Base-by-base conservation (phyloP, 2,888 invertebrate species). In the Erebia palarica region DNA sequence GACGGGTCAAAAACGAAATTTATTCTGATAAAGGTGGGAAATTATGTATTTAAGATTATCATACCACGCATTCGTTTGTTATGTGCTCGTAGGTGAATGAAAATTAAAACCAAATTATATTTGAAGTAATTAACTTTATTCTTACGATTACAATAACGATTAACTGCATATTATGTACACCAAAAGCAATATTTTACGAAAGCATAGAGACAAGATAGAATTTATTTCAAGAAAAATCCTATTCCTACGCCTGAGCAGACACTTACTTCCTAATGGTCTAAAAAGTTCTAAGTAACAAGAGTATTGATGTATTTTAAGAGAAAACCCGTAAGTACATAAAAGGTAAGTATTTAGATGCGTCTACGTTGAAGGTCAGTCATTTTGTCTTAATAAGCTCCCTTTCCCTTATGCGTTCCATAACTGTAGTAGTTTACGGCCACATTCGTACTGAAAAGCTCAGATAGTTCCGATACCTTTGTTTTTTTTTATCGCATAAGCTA, bases 291-390 rank as follows among this genome's bases (percentile, higher is more conserved):
- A 36, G 14, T 49, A 9, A 3, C 16, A 63, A 21, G 18, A 55
- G 57, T 57, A 57, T 57, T 13, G 3, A 11, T 11, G 47, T 47
- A 47, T 47, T 47, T 47, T n/a, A 27, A 51, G 51, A 49, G 27
- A 64, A 63, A 21, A 11, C 53, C 9, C 53, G 53, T 61, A 21
- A 36, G 36, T 36, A 44, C 21, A 47, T 49, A 27, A 16, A 18
- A 36, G 16, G 53, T 13, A 53, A 63, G 4, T 13, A 36, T 36
- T 7, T 36, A 21, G 47, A 63, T 63, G 63, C 69, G 51, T 57
- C 73, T 68, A 74, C 21, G 59, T 14, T 55, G 72, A 73, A 72
- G 74, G 68, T 74, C 74, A 74, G 74, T 74, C 74, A 60, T 65
- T 68, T 73, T 21, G 36, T 67, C 18, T 70, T 55, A 65, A 42